phyloP scores from a whole-genome alignment of 1,140 invertebrate genomes.

The Drosophila navojoa region DNA sequence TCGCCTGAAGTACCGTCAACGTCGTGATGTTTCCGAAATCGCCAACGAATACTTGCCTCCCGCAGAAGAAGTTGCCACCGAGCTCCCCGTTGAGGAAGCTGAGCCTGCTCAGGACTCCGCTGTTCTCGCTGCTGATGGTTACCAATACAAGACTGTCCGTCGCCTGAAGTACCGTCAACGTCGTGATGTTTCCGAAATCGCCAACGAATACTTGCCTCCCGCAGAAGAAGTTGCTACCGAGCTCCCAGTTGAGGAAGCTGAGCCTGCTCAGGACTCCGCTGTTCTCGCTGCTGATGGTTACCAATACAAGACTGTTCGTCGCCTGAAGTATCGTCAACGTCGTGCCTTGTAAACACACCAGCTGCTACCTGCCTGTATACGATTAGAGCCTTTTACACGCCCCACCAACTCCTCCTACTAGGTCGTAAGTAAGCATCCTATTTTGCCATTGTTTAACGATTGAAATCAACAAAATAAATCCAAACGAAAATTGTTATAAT shows the following conservation, averaged over 20 bases:
- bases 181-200: constrained; percentile 63
- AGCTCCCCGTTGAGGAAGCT: constrained; percentile 30
- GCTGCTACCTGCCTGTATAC: constrained; percentile 52
- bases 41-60: constrained; percentile 67
- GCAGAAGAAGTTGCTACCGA: constrained; percentile 46
- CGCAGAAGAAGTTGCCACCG: constrained; percentile 39
- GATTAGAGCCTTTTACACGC: constrained; percentile 51
- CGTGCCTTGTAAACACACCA: constrained; percentile 63
- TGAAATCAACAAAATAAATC: constrained; percentile 77
- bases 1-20: constrained; percentile 51
- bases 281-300: constrained; percentile 64
- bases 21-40: constrained; percentile 64
- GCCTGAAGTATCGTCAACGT: constrained; percentile 71
- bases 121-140: constrained; percentile 53
- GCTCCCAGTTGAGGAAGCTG: constrained; percentile 42
- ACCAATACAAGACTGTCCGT: constrained; percentile 64
- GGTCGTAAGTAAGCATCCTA: constrained; percentile 55
- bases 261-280: constrained; percentile 53
- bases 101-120: constrained; percentile 26
- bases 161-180: constrained; percentile 67
- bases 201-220: constrained; percentile 60
- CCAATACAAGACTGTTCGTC: constrained; percentile 74
- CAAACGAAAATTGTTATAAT: constrained; percentile 75
- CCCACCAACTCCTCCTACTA: constrained; percentile 66
- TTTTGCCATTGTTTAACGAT: constrained; percentile 78